phyloP scores from a whole-genome alignment of 2,888 invertebrate genomes.

The Hypolimnas misippus region DNA sequence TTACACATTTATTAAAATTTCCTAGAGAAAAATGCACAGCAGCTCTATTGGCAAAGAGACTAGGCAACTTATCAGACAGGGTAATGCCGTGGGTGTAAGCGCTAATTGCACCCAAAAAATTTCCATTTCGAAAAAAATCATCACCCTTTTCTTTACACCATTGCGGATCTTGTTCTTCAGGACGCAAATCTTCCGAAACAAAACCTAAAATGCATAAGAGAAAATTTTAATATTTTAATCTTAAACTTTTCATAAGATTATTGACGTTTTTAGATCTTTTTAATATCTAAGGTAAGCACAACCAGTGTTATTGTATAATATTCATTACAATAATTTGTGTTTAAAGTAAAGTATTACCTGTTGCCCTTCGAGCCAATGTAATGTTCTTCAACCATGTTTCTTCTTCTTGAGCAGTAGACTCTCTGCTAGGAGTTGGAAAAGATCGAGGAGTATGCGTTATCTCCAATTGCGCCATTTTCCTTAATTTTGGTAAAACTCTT shows the following conservation, averaged over 20 bases:
- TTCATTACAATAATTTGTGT: too few relatives aligned
- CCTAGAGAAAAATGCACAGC: slow-evolving; percentile 90
- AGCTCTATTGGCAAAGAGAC: slow-evolving; percentile 90
- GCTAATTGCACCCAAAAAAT: slow-evolving; percentile 91
- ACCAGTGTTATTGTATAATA: too few relatives aligned
- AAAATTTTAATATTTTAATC: neutral
- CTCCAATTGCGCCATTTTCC: slow-evolving; percentile 84
- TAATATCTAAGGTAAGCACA: neutral
- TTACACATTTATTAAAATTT: slow-evolving; percentile 88
- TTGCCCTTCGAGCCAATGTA: slow-evolving; percentile 87
- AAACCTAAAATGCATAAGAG: slow-evolving; percentile 79
- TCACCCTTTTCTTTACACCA: slow-evolving; percentile 93
- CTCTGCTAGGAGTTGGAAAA: slow-evolving; percentile 92
- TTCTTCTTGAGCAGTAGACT: slow-evolving; percentile 88
- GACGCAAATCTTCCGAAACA: slow-evolving; percentile 87
- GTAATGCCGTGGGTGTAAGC: slow-evolving; percentile 92
- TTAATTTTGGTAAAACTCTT: slow-evolving; percentile 80
- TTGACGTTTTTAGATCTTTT: neutral
- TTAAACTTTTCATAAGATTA: neutral
- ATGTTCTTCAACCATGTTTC: slow-evolving; percentile 92
- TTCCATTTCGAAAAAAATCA: slow-evolving; percentile 89
- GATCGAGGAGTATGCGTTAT: slow-evolving; percentile 89
- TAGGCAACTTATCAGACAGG: slow-evolving; percentile 88
- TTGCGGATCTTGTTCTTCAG: slow-evolving; percentile 92
- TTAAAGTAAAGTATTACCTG: slow-evolving; percentile 58